phyloP scores from a whole-genome alignment of 1,140 invertebrate genomes.

The Sesamia nonagrioides region DNA sequence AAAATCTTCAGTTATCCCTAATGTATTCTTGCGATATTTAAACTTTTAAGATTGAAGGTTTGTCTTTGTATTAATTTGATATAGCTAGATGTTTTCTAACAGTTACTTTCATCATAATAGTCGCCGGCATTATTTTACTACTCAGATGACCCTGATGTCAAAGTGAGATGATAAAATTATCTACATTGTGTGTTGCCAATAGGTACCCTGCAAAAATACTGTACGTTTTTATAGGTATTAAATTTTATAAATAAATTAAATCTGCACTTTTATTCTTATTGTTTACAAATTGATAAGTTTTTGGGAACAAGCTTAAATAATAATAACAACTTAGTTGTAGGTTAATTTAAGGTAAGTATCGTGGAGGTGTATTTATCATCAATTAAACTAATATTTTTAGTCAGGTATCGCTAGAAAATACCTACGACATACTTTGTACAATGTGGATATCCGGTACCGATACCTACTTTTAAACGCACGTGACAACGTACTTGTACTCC shows the following conservation, averaged over 20 bases:
- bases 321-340: neutral
- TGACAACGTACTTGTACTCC: slow-evolving; percentile 45
- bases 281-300: neutral
- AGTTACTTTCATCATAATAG: slow-evolving; percentile 39
- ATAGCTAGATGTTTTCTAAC: slow-evolving; percentile 9
- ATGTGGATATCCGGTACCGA: slow-evolving; percentile 58
- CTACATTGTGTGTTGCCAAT: slow-evolving; percentile 47
- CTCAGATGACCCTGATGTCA: slow-evolving; percentile 45
- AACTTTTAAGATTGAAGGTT: neutral
- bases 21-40: slow-evolving; percentile 12
- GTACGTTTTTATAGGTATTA: slow-evolving; percentile 32
- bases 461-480: slow-evolving; percentile 54
- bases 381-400: slow-evolving; percentile 27
- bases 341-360: neutral
- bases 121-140: slow-evolving; percentile 33
- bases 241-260: slow-evolving; percentile 9
- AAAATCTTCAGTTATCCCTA: slow-evolving; percentile 8
- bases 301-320: neutral
- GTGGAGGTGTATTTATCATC: neutral
- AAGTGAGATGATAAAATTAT: slow-evolving; percentile 49
- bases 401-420: slow-evolving; percentile 33
- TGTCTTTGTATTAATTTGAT: slow-evolving; percentile 5
- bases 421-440: slow-evolving; percentile 27
- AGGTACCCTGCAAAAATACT: slow-evolving; percentile 27
- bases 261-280: neutral